Base-by-base conservation (phyloP, 2,888 invertebrate species). In the Hylaea fasciaria region DNA sequence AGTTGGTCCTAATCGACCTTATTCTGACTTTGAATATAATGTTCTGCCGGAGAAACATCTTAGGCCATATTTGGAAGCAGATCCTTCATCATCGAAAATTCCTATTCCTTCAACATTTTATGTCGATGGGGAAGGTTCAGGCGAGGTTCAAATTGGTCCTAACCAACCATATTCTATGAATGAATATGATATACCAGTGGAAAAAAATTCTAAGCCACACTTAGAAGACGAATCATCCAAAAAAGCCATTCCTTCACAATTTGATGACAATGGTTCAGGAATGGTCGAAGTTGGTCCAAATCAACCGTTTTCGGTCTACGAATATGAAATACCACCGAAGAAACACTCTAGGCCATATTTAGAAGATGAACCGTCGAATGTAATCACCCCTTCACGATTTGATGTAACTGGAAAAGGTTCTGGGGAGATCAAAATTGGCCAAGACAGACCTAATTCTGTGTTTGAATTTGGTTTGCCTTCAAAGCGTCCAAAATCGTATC, bases 101-200 rank as follows among this genome's bases (percentile, higher is more conserved):
- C 28, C 29, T 9, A 32, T 10, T 32, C 32, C 7, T 32, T 32
- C 32, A 32, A 4, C 3, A 9, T 32, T 32, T 32, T 4, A 32
- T 32, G 10, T 32, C 39, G 17, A 29, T 14, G 41, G 29, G 2
- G 55, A 55, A 17, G 22, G 32, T 41, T 55, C 41, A 17, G 28
- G 17, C 37, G 43, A 56, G 22, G 16, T 49, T 29, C 16, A 28
- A 22, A 12, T 49, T 44, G 37, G 10, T 2, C 12, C 9, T n/a
- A 37, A 37, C 37, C 37, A 5, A 37, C 37, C 37, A 12, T n/a
- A 37, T 12, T 12, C n/a, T 8, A 11, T 11, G 3, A 7, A 11
- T 35, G 11, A 8, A 35, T 35, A 35, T 35, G 35, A 22, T 22
- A 22, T 22, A 22, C 5, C 22, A 22, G 3, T 9, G 11, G 9